A percentile compares a stretch with the other conserved stretches of the same genome.
Conservation (phyloP, 2,888 invertebrate genomes). For the Xanthorhoe spadicearia region DNA sequence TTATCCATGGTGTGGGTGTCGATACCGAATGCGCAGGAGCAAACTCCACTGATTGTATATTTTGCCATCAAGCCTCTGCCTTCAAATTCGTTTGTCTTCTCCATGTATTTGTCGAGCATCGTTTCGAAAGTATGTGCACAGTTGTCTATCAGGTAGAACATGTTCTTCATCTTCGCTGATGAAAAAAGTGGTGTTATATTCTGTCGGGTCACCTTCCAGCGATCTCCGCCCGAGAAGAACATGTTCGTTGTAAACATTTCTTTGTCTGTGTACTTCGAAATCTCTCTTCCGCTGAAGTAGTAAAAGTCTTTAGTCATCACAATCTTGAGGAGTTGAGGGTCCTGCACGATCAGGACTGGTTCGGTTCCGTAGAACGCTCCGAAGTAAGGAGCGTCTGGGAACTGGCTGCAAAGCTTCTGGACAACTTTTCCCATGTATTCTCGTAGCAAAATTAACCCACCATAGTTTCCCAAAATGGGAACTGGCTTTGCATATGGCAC, state of each 20-base stretch:
- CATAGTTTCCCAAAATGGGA: constrained; percentile 65
- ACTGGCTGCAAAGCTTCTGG: constrained; percentile 56
- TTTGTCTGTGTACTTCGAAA: constrained; percentile 52
- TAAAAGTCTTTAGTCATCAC: constrained; percentile 67
- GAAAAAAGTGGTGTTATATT: constrained; percentile 68
- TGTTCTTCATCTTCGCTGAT: constrained; percentile 67
- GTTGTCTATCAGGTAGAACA: constrained; percentile 66
- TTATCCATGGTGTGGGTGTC: constrained; percentile 59
- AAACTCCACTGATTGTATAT: constrained; percentile 66
- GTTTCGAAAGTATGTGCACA: constrained; percentile 55
- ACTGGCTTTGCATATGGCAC: constrained; percentile 54
- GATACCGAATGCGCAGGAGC: constrained; percentile 65
- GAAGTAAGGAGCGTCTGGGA: constrained; percentile 59
- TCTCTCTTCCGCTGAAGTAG: constrained; percentile 65
- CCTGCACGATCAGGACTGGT: constrained; percentile 64
- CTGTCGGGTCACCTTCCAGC: constrained; percentile 68
- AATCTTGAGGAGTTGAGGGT: constrained; percentile 62
- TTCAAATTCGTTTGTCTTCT: constrained; percentile 47
- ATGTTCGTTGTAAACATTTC: constrained; percentile 58
- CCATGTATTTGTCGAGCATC: constrained; percentile 51
- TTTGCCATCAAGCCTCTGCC: constrained; percentile 52
- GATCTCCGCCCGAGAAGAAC: constrained; percentile 62
- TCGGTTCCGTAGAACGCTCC: constrained; percentile 68
- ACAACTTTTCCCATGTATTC: constrained; percentile 47
- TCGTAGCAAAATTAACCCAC: constrained; percentile 54